Evolutionary conservation across 1,140 invertebrate species (phyloP).

Genomic region (Diorhabda carinulata): DNA sequence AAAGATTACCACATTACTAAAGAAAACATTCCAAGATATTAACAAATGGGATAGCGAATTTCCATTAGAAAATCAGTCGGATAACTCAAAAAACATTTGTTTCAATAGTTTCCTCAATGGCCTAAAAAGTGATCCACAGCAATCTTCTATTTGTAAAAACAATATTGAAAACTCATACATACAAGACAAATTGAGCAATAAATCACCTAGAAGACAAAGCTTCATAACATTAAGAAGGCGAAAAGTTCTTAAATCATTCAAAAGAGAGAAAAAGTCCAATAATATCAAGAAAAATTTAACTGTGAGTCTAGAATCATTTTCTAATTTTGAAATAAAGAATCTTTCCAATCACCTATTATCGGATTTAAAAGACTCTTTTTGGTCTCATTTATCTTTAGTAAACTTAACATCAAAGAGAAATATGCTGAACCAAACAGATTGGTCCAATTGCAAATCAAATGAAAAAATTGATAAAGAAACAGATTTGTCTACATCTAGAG

Average conservation of each 20-base stretch:
- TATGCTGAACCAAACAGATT: too few relatives aligned
- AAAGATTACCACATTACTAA: constrained; percentile 8
- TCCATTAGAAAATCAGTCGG: background rate
- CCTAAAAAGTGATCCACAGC: too few relatives aligned
- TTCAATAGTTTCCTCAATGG: background rate
- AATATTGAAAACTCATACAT: too few relatives aligned
- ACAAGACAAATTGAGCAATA: background rate
- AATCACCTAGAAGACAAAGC: background rate
- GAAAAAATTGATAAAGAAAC: too few relatives aligned
- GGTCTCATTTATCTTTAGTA: too few relatives aligned
- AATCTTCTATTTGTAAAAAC: too few relatives aligned
- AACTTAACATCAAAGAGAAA: too few relatives aligned
- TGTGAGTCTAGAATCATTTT: background rate
- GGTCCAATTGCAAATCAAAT: too few relatives aligned
- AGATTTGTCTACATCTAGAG: too few relatives aligned
- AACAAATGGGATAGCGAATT: constrained; percentile 2
- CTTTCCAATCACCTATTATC: too few relatives aligned
- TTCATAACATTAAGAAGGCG: constrained; percentile 5
- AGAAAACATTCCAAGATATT: constrained; percentile 6
- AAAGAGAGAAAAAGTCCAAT: constrained; percentile 9
- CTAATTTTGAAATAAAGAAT: background rate
- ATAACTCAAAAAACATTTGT: background rate
- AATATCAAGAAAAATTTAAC: constrained; percentile 1
- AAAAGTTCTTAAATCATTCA: constrained; percentile 11
- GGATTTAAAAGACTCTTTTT: too few relatives aligned